phyloP scores from a whole-genome alignment of 2,797 vertebrate species.

The Tolypeutes matacus region DNA sequence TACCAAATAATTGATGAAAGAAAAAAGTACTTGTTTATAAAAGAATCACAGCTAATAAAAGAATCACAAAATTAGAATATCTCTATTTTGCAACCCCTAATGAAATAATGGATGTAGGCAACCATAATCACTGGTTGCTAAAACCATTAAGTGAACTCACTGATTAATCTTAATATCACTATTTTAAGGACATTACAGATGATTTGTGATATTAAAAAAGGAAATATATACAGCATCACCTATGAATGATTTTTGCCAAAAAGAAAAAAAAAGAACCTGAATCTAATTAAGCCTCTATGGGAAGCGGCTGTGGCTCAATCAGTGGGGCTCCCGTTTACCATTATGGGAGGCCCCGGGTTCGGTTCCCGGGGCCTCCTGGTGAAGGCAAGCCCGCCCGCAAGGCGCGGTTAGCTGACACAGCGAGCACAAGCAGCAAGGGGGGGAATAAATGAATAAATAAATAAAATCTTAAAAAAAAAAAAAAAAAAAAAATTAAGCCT shows the following conservation, averaged over 20 bases:
- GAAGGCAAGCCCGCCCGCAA: no score
- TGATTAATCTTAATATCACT: not conserved
- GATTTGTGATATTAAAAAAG: not conserved
- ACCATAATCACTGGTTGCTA: not conserved
- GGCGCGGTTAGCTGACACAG: no score
- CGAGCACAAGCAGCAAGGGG: no score
- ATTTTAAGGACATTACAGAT: not conserved
- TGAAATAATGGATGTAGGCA: not conserved
- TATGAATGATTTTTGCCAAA: not conserved
- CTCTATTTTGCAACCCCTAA: not conserved
- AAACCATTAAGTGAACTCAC: not conserved
- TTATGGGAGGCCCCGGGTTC: no score
- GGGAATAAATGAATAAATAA: no score
- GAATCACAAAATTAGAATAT: not conserved
- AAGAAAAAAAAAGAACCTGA: not conserved
- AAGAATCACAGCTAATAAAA: not conserved
- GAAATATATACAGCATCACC: not conserved
- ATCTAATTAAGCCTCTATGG: conserved; percentile 24
- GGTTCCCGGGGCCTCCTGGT: no score
- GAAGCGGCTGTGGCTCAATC: no score
- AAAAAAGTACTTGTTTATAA: conserved; percentile 24
- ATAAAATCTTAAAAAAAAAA: no score
- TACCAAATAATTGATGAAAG: not conserved
- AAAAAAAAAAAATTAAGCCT: not conserved
- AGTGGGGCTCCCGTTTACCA: no score